Base-by-base conservation (phyloP, 2,113 vertebrate species). In the Hydropotes inermis region DNA sequence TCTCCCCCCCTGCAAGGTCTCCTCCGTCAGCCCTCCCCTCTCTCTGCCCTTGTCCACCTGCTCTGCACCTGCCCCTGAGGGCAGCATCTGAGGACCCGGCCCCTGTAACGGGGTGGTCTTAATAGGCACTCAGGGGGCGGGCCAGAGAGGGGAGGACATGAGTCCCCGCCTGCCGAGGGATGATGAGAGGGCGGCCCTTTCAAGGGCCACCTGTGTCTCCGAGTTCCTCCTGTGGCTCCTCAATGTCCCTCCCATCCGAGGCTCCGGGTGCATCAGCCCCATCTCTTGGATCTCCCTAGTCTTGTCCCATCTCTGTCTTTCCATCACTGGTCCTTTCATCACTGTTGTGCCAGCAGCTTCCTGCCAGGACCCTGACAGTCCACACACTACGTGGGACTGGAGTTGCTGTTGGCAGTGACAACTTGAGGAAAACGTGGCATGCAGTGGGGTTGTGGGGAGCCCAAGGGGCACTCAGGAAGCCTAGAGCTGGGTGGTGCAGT, bases 241-340 rank as follows among this genome's bases (percentile, higher is more conserved):
- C 45, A 33, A 8, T 7, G 12, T 87, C 21, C 9, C 7, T 91
- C 30, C 39, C 27, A 28, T 11, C 47, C 0, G 23, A 28, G 55
- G n/a, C 27, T 7, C 23, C 15, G 1, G 57, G 1, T 2, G 14
- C 15, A 0, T 30, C 16, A 2, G 4, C 9, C 60, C 12, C 2
- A 14, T 36, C 57, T 28, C 30, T 21, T 11, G 13, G 58, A 19
- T 15, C 45, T 23, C 30, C 36, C 13, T 10, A 14, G n/a, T 14
- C 33, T 96, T 27, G 28, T 23, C 30, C 52, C 78, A 16, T 21
- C 12, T 28, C 19, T 17, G 36, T 39, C 67, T 74, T 39, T 39
- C 6, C 67, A 27, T 52, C 92, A 6, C 7, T 0, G 19, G 61
- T 17, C 27, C 33, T 13, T 19, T 88, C 3, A 1, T 39, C 3